These are phyloP conservation scores for Hippolais icterina DNA, from an alignment of 2,113 vertebrate genomes.

Conservation along the genomic window DNA sequence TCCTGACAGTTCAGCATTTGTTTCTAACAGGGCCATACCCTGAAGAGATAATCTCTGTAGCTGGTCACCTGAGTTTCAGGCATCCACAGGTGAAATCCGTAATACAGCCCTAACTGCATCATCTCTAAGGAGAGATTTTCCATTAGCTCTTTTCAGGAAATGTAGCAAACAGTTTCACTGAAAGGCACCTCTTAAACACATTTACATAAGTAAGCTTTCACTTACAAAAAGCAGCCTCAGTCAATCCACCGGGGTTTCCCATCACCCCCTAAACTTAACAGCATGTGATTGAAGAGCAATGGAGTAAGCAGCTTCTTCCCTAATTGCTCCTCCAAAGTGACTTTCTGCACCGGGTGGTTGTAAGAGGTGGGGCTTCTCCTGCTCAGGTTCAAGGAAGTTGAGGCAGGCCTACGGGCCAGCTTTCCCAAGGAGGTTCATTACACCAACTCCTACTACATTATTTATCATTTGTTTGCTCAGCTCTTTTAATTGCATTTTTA, in stretches of 20 bases:
- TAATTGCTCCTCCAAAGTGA: constrained; percentile 42
- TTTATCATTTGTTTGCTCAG: constrained; percentile 51
- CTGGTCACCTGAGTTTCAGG: constrained; percentile 31
- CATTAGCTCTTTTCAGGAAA: constrained; percentile 62
- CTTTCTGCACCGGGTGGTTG: background rate
- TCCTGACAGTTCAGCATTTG: background rate
- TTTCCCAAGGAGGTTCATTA: constrained; percentile 24
- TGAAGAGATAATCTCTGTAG: constrained; percentile 12
- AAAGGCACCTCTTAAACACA: constrained; percentile 54
- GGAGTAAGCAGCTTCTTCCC: background rate
- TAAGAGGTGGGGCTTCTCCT: background rate
- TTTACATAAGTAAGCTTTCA: constrained; percentile 60
- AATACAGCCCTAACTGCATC: background rate
- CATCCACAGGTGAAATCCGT: constrained; percentile 46
- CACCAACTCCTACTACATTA: constrained; percentile 10
- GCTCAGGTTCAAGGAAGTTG: background rate
- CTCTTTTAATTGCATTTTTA: constrained; percentile 43
- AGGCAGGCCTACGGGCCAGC: background rate
- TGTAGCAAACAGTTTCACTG: constrained; percentile 37
- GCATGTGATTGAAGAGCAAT: background rate
- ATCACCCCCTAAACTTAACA: constrained; percentile 15
- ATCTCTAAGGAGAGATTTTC: constrained; percentile 13
- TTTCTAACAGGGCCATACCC: background rate
- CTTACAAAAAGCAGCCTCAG: constrained; percentile 19
- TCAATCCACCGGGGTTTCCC: constrained; percentile 17